These are phyloP conservation scores for Pempheris klunzingeri DNA, from an alignment of 2,797 vertebrate genomes.

Conservation along the genomic window DNA sequence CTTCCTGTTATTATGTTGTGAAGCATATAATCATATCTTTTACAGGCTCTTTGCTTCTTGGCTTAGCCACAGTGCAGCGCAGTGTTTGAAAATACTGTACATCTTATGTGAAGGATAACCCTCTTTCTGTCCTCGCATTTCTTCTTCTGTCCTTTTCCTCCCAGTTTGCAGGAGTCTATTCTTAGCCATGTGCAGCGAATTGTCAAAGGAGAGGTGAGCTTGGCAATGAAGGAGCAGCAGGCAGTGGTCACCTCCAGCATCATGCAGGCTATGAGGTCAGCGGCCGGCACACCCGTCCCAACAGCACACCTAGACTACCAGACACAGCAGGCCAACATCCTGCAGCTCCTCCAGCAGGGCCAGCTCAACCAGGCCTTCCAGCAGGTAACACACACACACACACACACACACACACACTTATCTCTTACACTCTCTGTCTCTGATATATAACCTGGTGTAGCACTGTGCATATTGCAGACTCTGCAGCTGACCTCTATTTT, in stretches of 20 bases:
- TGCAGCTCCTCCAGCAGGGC: conserved; percentile 97
- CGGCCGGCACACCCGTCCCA: conserved; percentile 94
- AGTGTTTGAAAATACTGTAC: background rate
- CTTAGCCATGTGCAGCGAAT: conserved; percentile 95
- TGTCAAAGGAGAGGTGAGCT: conserved; percentile 95
- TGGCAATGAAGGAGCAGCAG: conserved; percentile 98
- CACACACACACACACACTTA: background rate
- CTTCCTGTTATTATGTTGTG: background rate
- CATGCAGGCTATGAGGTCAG: conserved; percentile 98
- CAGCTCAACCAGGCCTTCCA: conserved; percentile 99
- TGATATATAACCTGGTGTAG: background rate
- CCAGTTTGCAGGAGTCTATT: conserved; percentile 96
- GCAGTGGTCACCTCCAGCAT: conserved; percentile 96
- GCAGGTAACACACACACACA: conserved; percentile 86
- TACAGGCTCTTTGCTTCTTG: background rate
- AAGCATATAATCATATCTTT: background rate
- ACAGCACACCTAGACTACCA: conserved; percentile 95
- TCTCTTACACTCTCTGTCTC: no score
- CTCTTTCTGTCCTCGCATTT: conserved; percentile 16
- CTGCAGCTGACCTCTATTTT: conserved; percentile 6
- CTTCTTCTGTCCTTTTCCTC: background rate
- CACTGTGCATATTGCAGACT: background rate
- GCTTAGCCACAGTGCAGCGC: background rate
- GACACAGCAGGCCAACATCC: conserved; percentile 94
- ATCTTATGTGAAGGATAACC: conserved; percentile 1